These are phyloP conservation scores for Synergus umbraculus DNA, from an alignment of 2,888 invertebrate genomes.

Conservation along the genomic window DNA sequence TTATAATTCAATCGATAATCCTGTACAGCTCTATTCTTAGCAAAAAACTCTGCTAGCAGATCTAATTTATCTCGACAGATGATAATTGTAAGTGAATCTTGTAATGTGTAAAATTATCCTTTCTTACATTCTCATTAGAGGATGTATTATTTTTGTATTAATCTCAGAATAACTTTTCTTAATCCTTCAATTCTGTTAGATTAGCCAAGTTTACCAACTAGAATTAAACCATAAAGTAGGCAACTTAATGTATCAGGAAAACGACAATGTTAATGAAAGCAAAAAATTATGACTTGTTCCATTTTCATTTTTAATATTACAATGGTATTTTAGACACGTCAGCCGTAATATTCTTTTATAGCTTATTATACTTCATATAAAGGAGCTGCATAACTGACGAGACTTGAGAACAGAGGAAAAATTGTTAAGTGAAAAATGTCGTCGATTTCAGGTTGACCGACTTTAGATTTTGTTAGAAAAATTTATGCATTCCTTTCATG, in stretches of 20 bases:
- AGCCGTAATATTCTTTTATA: slow-evolving; percentile 28
- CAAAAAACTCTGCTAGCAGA: background rate
- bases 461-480: slow-evolving; percentile 3
- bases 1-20: slow-evolving; percentile 4
- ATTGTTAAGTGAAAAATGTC: slow-evolving; percentile 18
- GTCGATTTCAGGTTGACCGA: background rate
- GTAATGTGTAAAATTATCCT: background rate
- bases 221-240: too few species aligned
- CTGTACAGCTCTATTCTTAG: background rate
- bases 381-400: slow-evolving; percentile 7
- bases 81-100: background rate
- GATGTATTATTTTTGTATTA: too few species aligned
- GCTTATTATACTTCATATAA: slow-evolving; percentile 15
- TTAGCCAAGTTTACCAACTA: too few species aligned
- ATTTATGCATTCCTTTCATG: background rate
- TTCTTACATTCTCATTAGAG: too few species aligned
- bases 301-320: background rate
- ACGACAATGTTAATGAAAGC: background rate
- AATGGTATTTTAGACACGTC: background rate
- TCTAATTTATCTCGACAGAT: background rate
- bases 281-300: background rate
- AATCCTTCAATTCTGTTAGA: too few species aligned
- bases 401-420: slow-evolving; percentile 24
- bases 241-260: background rate
- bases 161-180: too few species aligned